Conservation (phyloP, 2,888 invertebrate species). For the Drosophila mayaguana region DNA sequence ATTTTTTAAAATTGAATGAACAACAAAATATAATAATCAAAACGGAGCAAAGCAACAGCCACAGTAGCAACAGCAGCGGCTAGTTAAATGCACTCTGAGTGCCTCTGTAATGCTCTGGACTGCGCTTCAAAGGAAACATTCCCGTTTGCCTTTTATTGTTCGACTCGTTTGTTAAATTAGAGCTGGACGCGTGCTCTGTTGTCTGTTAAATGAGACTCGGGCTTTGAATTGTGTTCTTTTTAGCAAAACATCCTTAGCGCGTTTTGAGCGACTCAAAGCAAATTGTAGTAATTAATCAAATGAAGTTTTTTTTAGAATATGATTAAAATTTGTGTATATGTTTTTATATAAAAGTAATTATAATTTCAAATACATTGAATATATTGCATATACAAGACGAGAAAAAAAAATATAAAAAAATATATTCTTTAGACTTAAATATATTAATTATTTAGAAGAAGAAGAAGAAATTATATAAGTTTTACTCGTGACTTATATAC, state of each 20-base stretch:
- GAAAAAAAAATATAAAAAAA: no score
- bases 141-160: background rate
- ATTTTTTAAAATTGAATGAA: constrained; percentile 34
- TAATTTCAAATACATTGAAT: no score
- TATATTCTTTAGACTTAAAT: no score
- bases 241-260: background rate
- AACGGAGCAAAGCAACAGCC: constrained; percentile 5
- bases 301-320: background rate
- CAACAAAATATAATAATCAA: background rate
- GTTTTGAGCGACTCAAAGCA: background rate
- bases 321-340: no score
- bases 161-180: background rate
- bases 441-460: no score
- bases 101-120: constrained; percentile 13
- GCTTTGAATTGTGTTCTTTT: background rate
- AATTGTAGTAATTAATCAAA: background rate
- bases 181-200: constrained; percentile 9
- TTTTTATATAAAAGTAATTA: no score
- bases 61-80: background rate
- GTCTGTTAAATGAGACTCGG: background rate
- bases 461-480: no score
- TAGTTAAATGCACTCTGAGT: constrained; percentile 17
- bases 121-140: constrained; percentile 21
- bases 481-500: no score
- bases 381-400: no score